These are phyloP conservation scores for Acipenser transmontanus DNA, from an alignment of 2,797 vertebrate species.

Conservation along the genomic window DNA sequence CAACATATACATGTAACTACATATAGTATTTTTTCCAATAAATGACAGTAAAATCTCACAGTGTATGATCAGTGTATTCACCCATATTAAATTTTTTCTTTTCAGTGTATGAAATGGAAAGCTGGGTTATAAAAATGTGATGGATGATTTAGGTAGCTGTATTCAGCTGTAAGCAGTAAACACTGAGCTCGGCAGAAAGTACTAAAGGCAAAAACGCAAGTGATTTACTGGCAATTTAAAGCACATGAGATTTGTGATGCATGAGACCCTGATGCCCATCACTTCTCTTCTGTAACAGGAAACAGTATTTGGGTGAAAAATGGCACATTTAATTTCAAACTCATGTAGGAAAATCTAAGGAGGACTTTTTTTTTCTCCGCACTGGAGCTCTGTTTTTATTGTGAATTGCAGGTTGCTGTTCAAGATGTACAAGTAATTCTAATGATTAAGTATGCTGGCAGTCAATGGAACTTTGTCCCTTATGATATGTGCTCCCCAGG, in stretches of 20 bases:
- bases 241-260: slow-evolving; percentile 65
- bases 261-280: slow-evolving; percentile 53
- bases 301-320: slow-evolving; percentile 65
- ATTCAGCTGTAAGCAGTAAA: slow-evolving; percentile 65
- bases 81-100: slow-evolving; percentile 16
- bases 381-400: not conserved
- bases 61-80: slow-evolving; percentile 15
- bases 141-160: slow-evolving; percentile 64
- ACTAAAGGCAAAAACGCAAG: slow-evolving; percentile 55
- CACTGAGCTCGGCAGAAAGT: slow-evolving; percentile 76
- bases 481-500: not conserved
- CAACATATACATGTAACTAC: too few species aligned
- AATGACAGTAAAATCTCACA: slow-evolving; percentile 35
- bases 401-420: not conserved
- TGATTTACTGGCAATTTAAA: slow-evolving; percentile 71
- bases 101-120: slow-evolving; percentile 45
- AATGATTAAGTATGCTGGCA: too few species aligned
- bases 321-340: slow-evolving; percentile 56
- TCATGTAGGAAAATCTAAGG: slow-evolving; percentile 46
- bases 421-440: not conserved
- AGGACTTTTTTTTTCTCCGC: slow-evolving; percentile 7
- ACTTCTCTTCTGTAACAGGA: slow-evolving; percentile 56
- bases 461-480: not conserved
- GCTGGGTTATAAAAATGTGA: slow-evolving; percentile 72
- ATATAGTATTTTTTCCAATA: slow-evolving; percentile 26